These are phyloP conservation scores for Galerucella nymphaeae DNA, from an alignment of 2,888 invertebrate genomes.

Conservation along the genomic window DNA sequence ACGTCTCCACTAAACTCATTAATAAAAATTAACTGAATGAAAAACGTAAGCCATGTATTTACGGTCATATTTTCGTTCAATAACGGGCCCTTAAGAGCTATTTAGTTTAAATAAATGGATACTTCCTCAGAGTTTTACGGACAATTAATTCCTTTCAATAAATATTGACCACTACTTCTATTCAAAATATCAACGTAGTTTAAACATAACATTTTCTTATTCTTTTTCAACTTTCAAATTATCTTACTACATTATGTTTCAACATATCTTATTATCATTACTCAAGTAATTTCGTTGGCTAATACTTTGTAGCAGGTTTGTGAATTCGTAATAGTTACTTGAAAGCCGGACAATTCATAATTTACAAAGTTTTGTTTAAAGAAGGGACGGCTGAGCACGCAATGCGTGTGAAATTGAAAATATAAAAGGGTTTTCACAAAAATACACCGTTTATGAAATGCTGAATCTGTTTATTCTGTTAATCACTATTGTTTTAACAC, in stretches of 20 bases:
- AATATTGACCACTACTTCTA: no score
- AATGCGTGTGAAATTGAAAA: conserved; percentile 12
- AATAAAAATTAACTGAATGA: no score
- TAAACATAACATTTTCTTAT: neutral
- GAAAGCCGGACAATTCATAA: conserved; percentile 20
- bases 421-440: neutral
- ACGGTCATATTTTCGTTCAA: no score
- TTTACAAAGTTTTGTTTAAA: conserved; percentile 16
- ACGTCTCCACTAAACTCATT: no score
- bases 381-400: conserved; percentile 14
- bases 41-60: no score
- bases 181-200: neutral
- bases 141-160: no score
- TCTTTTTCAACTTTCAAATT: conserved; percentile 10
- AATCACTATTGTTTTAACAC: no score
- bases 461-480: no score
- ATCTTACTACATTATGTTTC: conserved; percentile 21
- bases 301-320: conserved; percentile 23
- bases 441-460: no score
- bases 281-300: conserved; percentile 17
- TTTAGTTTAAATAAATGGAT: no score
- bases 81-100: no score
- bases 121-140: no score
- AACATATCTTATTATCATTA: conserved; percentile 24
- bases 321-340: conserved; percentile 20